Evolutionary conservation across 2,888 invertebrate genomes (phyloP).

Genomic region (Eupithecia pulchellata): DNA sequence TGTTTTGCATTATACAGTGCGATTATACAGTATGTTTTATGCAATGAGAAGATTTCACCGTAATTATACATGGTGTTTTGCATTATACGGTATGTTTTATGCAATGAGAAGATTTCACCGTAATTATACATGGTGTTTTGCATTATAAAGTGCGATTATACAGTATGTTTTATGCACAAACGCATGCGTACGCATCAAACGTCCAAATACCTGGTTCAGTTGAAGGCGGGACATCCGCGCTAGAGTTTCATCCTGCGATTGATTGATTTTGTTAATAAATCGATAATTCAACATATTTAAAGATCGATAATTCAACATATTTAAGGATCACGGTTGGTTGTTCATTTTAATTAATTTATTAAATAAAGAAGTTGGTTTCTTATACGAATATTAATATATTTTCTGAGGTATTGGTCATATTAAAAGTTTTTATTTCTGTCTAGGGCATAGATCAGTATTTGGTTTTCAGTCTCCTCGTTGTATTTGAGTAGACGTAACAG

Average conservation of each 20-base stretch:
- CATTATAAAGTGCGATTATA: too few species aligned
- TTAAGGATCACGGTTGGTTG: too few species aligned
- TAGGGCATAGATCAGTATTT: too few species aligned
- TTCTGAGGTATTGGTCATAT: too few species aligned
- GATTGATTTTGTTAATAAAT: constrained; percentile 19
- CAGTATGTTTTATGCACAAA: constrained; percentile 37
- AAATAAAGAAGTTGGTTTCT: too few species aligned
- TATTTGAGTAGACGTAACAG: too few species aligned
- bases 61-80: constrained; percentile 8
- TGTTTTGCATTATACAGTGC: constrained; percentile 16
- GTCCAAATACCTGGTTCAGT: constrained; percentile 71
- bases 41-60: not conserved
- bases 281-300: not conserved
- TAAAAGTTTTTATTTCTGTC: too few species aligned
- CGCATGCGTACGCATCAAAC: constrained; percentile 61
- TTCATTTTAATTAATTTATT: not conserved
- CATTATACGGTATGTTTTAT: constrained; percentile 5
- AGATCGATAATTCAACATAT: too few species aligned
- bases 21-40: too few species aligned
- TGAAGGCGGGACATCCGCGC: constrained; percentile 77
- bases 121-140: constrained; percentile 26
- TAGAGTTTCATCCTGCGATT: constrained; percentile 78
- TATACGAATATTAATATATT: too few species aligned
- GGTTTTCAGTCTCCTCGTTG: too few species aligned
- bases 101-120: too few species aligned